These are phyloP conservation scores for Nephila pilipes DNA, from an alignment of 1,140 invertebrate species.

Conservation along the genomic window DNA sequence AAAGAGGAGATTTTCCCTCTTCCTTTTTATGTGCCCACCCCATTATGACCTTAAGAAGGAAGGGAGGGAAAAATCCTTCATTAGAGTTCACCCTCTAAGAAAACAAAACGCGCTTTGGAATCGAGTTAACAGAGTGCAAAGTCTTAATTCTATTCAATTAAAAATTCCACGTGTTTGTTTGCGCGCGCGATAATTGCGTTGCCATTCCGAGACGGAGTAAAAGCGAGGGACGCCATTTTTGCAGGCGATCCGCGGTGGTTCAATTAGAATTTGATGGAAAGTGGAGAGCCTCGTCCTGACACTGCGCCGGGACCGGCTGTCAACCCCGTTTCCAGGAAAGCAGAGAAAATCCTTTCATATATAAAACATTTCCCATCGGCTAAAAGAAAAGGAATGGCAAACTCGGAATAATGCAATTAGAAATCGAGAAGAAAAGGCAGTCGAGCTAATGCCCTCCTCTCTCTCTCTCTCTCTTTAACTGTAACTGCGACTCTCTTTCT, in stretches of 20 bases:
- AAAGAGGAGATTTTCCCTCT: conserved; percentile 62
- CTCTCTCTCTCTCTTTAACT: neutral
- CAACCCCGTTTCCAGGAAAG: conserved; percentile 51
- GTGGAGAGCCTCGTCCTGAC: conserved; percentile 40
- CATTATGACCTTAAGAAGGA: conserved; percentile 34
- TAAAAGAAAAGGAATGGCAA: conserved; percentile 48
- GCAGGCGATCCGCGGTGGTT: conserved; percentile 40
- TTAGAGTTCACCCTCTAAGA: conserved; percentile 19
- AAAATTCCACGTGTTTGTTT: conserved; percentile 68
- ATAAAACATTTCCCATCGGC: conserved; percentile 50
- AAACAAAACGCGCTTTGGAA: conserved; percentile 66
- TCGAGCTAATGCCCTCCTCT: conserved; percentile 14
- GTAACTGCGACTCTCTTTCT: neutral
- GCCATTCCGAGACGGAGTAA: conserved; percentile 63
- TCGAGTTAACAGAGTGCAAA: conserved; percentile 73
- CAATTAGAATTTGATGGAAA: conserved; percentile 74
- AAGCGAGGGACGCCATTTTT: conserved; percentile 16
- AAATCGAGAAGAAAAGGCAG: conserved; percentile 48
- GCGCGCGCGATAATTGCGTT: conserved; percentile 66
- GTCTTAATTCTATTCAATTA: conserved; percentile 77
- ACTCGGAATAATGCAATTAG: conserved; percentile 67
- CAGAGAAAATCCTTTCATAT: conserved; percentile 42
- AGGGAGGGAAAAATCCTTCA: neutral
- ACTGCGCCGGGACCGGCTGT: conserved; percentile 51
- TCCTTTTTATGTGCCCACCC: neutral